phyloP scores from a whole-genome alignment of 2,888 invertebrate species.

The Prenolepis imparis region DNA sequence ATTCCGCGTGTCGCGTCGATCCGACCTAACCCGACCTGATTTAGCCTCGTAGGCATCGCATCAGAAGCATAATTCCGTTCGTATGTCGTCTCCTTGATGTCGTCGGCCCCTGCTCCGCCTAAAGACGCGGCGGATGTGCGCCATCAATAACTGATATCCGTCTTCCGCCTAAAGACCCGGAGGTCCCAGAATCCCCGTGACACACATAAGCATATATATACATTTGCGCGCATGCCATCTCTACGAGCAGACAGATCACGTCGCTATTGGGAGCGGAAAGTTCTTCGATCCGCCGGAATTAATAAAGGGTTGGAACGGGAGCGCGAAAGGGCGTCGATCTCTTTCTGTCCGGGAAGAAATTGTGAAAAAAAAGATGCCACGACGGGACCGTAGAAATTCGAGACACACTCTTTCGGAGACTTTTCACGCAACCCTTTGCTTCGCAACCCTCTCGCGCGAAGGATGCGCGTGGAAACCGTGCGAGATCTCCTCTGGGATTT shows the following conservation, averaged over 20 bases:
- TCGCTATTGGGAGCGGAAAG: conserved; percentile 57
- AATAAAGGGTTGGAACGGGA: conserved; percentile 55
- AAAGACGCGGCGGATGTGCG: conserved; percentile 65
- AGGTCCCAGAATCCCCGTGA: conserved; percentile 75
- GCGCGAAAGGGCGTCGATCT: conserved; percentile 34
- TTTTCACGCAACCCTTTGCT: conserved; percentile 75
- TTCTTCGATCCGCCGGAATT: conserved; percentile 60
- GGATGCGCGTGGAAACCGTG: conserved; percentile 62
- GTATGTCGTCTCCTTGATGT: conserved; percentile 71
- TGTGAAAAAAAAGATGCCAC: conserved; percentile 63
- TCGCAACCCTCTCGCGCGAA: conserved; percentile 60
- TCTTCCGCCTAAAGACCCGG: conserved; percentile 77
- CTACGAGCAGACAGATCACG: conserved; percentile 37
- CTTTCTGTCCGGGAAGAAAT: conserved; percentile 43
- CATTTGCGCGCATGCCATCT: conserved; percentile 10
- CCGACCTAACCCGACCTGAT: conserved; percentile 78
- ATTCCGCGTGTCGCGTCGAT: conserved; percentile 68
- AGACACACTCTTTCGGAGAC: conserved; percentile 74
- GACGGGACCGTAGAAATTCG: conserved; percentile 72
- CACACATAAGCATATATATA: conserved; percentile 73
- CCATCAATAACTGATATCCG: conserved; percentile 84
- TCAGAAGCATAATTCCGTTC: conserved; percentile 66
- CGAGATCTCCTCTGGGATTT: conserved; percentile 42
- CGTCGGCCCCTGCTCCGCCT: conserved; percentile 55
- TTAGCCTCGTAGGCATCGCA: conserved; percentile 71